Percentiles rank a stretch among this genome's conserved stretches.
phyloP scores from a whole-genome alignment of 2,113 vertebrate genomes.

The Corythornis madagascariensis region DNA sequence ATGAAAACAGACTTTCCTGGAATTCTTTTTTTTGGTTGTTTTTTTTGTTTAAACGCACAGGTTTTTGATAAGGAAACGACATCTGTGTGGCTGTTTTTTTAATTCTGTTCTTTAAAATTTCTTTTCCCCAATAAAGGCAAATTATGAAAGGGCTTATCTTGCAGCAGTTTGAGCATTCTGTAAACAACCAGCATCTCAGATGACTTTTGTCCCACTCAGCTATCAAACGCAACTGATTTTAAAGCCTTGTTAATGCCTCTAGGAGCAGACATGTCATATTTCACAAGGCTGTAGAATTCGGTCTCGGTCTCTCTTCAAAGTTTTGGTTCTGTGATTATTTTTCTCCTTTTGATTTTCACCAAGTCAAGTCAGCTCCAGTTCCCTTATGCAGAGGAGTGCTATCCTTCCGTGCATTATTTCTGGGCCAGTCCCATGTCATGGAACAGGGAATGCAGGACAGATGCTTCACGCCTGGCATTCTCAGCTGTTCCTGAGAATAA shows the following conservation, averaged over 20 bases:
- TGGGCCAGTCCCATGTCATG: conserved; percentile 14
- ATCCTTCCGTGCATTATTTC: neutral
- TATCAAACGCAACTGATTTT: neutral
- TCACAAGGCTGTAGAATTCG: neutral
- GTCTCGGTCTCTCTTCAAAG: neutral
- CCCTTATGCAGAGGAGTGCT: neutral
- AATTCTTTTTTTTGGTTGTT: neutral
- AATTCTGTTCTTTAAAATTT: neutral
- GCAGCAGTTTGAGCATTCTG: neutral
- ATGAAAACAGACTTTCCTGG: neutral
- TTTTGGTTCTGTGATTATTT: neutral
- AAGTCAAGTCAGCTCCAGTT: neutral
- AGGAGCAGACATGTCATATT: neutral
- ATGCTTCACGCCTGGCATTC: conserved; percentile 67
- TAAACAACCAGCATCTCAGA: neutral
- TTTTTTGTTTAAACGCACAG: neutral
- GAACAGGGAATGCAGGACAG: conserved; percentile 56
- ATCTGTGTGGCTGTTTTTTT: neutral
- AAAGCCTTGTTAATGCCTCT: neutral
- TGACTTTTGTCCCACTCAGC: neutral
- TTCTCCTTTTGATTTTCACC: neutral
- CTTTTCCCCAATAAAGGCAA: neutral
- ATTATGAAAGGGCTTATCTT: neutral
- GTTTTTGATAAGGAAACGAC: neutral
- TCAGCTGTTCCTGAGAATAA: conserved; percentile 71